These are phyloP conservation scores for Ailuropoda melanoleuca DNA, from an alignment of 2,113 vertebrate genomes.

Conservation along the genomic window DNA sequence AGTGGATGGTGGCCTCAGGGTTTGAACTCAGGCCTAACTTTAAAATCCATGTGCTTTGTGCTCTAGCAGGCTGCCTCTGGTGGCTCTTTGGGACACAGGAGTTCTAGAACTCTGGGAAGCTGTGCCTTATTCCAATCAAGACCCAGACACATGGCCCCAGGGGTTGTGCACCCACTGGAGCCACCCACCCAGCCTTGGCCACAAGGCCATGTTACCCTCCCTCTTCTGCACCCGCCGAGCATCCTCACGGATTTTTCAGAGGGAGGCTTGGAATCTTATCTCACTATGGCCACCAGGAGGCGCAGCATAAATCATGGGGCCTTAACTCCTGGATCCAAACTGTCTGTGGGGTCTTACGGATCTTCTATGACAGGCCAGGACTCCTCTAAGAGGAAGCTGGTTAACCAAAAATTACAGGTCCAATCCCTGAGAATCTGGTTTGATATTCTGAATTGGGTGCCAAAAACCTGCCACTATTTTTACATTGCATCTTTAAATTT, in stretches of 20 bases:
- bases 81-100: not conserved
- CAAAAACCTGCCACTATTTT: not conserved
- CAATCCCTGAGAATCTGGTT: not conserved
- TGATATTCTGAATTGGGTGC: not conserved
- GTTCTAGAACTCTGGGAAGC: not conserved
- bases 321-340: not conserved
- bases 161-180: not conserved
- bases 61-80: not conserved
- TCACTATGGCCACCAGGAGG: conserved; percentile 61
- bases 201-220: not conserved
- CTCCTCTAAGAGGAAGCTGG: not conserved
- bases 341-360: not conserved
- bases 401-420: not conserved
- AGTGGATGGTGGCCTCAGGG: not conserved
- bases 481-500: not conserved
- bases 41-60: not conserved
- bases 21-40: not conserved
- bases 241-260: not conserved
- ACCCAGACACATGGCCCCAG: not conserved
- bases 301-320: not conserved
- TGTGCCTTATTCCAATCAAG: not conserved
- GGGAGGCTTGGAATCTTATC: not conserved
- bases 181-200: not conserved
- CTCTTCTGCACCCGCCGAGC: not conserved
- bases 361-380: not conserved